A percentile compares a stretch with the other conserved stretches of the same genome.
These are phyloP conservation scores for Mesoclemmys tuberculata DNA, from an alignment of 2,113 vertebrate species.

Conservation along the genomic window DNA sequence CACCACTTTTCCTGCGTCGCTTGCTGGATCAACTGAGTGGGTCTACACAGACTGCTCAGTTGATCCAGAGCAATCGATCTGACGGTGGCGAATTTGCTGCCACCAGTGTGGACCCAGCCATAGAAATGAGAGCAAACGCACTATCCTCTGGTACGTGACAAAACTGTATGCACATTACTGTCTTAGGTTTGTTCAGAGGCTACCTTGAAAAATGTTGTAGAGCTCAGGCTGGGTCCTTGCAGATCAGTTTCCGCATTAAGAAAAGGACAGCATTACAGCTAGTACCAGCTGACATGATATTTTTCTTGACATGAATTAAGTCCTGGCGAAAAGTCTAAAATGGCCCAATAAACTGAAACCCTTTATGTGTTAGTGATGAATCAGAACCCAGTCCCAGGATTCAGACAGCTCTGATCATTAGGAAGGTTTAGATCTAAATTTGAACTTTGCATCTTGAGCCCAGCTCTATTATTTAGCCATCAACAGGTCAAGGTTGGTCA, in stretches of 20 bases:
- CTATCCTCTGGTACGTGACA: background rate
- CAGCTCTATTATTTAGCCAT: background rate
- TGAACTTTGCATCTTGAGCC: background rate
- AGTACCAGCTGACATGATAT: background rate
- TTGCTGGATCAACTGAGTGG: too few species aligned
- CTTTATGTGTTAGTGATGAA: background rate
- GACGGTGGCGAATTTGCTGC: too few species aligned
- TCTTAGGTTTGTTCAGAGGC: background rate
- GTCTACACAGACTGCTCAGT: too few species aligned
- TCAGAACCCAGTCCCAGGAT: background rate
- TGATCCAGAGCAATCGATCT: too few species aligned
- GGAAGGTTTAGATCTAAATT: too few species aligned
- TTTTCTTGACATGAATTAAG: background rate
- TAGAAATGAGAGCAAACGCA: background rate
- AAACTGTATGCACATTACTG: background rate
- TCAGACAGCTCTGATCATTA: background rate
- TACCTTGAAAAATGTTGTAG: background rate
- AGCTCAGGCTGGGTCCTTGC: background rate
- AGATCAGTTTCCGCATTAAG: background rate
- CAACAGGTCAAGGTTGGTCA: background rate
- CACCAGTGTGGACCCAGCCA: too few species aligned
- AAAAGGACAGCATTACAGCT: background rate
- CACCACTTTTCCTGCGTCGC: too few species aligned
- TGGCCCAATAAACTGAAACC: background rate
- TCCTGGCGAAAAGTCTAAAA: background rate